Evolutionary conservation across 2,113 vertebrate species (phyloP), one percentile per base, ranked within the genome.

Genomic region (Cygnus buccinator): DNA sequence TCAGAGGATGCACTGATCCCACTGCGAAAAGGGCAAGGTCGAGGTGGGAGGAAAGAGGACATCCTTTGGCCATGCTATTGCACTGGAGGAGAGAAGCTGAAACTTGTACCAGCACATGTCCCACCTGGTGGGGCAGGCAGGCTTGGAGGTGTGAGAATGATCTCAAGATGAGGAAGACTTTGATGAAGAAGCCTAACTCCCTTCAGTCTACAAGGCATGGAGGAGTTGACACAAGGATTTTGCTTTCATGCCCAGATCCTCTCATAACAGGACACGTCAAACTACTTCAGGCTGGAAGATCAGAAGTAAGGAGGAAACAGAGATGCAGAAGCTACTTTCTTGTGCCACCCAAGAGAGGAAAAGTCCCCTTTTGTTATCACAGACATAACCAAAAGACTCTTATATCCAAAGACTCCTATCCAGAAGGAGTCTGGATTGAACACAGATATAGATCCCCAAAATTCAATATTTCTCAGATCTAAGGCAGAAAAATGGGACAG

Each of bases 221-320:
- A 31, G 23, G 20, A 71, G 35, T 11, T 31, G 55, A 43, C 4
- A 16, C 66, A 8, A 4, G 6, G 20, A 4, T 52, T 55, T 80
- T n/a, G 4, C 23, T 61, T 44, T 17, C 18, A 5, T 8, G 18
- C 11, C 39, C 31, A 52, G 44, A 46, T 58, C 62, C 14, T 52
- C 33, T 62, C 39, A 6, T 5, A 43, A n/a, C 10, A 8, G 87
- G 55, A 16, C 1, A 3, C 12, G 44, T 23, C 61, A 2, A 3
- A 6, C 9, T 5, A 0, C 21, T 31, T 15, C 0, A 0, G 8
- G 35, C 41, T n/a, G 23, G 23, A 35, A 29, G 12, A 70, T 62
- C 17, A 6, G 11, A 12, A 9, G 6, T 17, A 35, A 76, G 73
- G 25, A 41, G 26, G 37, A 68, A 75, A 26, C 2, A 25, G 35